These are phyloP conservation scores for Suncus etruscus DNA, from an alignment of 2,113 vertebrate species.

Conservation along the genomic window DNA sequence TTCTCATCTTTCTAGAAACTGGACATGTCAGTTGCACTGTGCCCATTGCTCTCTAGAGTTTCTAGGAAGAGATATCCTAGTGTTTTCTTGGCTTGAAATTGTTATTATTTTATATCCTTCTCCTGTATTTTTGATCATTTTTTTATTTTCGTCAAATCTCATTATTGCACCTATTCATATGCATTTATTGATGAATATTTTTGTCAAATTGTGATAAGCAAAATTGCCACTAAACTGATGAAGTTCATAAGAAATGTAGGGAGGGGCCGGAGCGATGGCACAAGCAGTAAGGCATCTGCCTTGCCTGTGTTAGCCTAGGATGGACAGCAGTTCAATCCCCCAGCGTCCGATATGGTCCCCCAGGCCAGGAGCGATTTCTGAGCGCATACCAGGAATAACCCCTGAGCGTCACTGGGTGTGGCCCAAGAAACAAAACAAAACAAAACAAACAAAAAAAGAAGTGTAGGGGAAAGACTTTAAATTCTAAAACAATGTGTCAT, in stretches of 20 bases:
- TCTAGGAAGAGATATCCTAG: not conserved
- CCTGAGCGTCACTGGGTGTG: too few species aligned
- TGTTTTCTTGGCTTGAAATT: not conserved
- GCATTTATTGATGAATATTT: not conserved
- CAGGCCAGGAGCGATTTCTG: too few species aligned
- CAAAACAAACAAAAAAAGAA: not conserved
- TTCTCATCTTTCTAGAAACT: not conserved
- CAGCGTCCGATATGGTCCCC: too few species aligned
- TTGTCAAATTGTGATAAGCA: not conserved
- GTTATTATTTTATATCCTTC: not conserved
- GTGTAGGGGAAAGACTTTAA: not conserved
- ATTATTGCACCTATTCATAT: not conserved
- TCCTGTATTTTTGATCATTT: not conserved
- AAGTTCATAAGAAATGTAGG: not conserved
- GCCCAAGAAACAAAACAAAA: too few species aligned
- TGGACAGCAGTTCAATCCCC: too few species aligned
- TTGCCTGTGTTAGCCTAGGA: too few species aligned
- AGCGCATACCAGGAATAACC: too few species aligned
- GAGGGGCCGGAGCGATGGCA: too few species aligned
- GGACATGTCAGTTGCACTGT: not conserved
- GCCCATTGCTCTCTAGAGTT: accelerated
- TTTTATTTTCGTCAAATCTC: not conserved
- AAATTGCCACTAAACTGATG: not conserved
- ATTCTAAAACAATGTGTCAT: not conserved
- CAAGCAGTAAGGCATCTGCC: too few species aligned